phyloP scores from a whole-genome alignment of 2,888 invertebrate genomes.

The Melanchra persicariae region DNA sequence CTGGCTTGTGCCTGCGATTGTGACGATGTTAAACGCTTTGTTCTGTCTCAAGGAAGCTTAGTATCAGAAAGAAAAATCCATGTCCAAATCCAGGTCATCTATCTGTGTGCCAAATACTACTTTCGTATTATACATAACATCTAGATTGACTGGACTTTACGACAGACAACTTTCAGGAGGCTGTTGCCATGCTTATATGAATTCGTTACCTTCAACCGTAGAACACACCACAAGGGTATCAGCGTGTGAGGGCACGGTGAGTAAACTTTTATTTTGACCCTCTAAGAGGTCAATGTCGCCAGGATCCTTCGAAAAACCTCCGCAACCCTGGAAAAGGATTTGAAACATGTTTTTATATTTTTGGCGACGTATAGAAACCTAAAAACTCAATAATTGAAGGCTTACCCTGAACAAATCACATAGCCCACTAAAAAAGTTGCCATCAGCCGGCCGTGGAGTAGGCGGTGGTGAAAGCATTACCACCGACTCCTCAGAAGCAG shows the following conservation, averaged over 20 bases:
- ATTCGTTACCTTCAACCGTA: constrained; percentile 34
- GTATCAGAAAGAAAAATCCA: too few relatives aligned
- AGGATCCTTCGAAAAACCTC: background rate
- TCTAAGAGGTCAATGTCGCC: background rate
- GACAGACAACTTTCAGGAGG: too few relatives aligned
- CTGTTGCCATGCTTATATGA: too few relatives aligned
- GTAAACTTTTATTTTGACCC: background rate
- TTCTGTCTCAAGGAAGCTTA: too few relatives aligned
- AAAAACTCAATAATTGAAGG: background rate
- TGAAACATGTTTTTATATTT: background rate
- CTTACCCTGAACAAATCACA: constrained; percentile 9
- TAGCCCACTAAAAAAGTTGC: background rate
- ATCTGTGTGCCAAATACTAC: too few relatives aligned
- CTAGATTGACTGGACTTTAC: too few relatives aligned
- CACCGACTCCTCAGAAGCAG: background rate
- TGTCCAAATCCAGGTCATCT: too few relatives aligned
- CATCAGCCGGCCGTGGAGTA: background rate
- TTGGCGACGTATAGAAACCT: background rate
- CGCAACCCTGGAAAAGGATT: background rate
- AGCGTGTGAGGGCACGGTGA: constrained; percentile 38
- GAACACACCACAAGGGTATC: constrained; percentile 30
- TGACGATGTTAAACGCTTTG: too few relatives aligned
- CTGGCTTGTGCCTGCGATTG: too few relatives aligned
- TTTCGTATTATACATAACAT: too few relatives aligned
- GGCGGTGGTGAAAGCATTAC: background rate